phyloP scores from a whole-genome alignment of 2,113 vertebrate species.

The Engystomops pustulosus region DNA sequence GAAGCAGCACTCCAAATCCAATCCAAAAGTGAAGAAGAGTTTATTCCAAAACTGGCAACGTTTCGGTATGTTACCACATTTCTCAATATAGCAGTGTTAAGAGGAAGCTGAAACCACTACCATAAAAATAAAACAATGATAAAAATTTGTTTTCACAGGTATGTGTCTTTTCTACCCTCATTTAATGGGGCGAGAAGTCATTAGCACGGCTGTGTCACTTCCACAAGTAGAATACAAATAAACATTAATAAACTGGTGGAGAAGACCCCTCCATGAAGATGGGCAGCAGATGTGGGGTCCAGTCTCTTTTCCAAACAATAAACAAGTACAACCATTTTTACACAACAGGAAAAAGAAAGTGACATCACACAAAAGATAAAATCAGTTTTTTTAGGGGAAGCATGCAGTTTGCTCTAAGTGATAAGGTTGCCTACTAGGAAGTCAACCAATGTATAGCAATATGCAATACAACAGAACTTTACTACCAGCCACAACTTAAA shows the following conservation, averaged over 20 bases:
- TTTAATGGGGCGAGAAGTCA: slow-evolving; percentile 18
- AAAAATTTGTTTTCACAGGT: slow-evolving; percentile 28
- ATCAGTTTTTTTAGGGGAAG: not conserved
- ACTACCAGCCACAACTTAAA: too few relatives aligned
- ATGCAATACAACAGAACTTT: not conserved
- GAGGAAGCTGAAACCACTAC: not conserved
- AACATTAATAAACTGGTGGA: slow-evolving; percentile 11
- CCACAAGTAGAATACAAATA: not conserved
- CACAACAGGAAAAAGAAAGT: not conserved
- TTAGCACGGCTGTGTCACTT: slow-evolving; percentile 35
- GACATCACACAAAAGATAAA: not conserved
- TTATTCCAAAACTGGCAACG: too few relatives aligned
- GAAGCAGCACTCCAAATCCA: too few relatives aligned
- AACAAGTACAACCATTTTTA: not conserved
- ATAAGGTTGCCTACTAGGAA: not conserved
- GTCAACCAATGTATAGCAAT: not conserved
- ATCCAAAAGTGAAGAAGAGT: too few relatives aligned
- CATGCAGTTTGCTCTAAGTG: not conserved
- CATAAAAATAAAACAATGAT: slow-evolving; percentile 12
- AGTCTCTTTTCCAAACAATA: not conserved
- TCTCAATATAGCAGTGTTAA: too few relatives aligned
- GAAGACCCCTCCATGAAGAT: not conserved
- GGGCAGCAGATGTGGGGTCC: not conserved
- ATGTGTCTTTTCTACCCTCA: not conserved
- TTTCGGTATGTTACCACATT: too few relatives aligned